These are phyloP conservation scores for Plagodis pulveraria DNA, from an alignment of 2,888 invertebrate species.

Conservation along the genomic window DNA sequence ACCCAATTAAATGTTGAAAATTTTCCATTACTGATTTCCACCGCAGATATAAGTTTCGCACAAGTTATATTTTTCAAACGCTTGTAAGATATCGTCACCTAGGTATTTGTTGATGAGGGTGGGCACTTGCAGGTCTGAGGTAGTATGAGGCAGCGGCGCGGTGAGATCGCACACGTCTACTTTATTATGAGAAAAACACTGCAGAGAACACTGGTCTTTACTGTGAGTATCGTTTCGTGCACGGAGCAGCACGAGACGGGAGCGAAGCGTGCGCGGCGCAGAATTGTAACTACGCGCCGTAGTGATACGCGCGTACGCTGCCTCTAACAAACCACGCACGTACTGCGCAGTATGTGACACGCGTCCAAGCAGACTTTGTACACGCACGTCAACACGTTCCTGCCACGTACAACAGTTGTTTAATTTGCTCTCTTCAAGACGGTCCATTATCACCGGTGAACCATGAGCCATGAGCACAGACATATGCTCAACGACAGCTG, in stretches of 20 bases:
- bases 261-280: slow-evolving; percentile 40
- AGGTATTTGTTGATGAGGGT: slow-evolving; percentile 56
- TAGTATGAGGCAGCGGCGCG: slow-evolving; percentile 18
- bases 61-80: slow-evolving; percentile 50
- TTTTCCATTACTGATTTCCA: no score
- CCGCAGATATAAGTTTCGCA: slow-evolving; percentile 61
- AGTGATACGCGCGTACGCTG: slow-evolving; percentile 47
- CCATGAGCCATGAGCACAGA: slow-evolving; percentile 41
- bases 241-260: slow-evolving; percentile 48
- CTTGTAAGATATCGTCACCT: slow-evolving; percentile 42
- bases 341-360: slow-evolving; percentile 62
- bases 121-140: slow-evolving; percentile 38
- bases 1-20: no score
- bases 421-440: no score
- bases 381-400: slow-evolving; percentile 47
- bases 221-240: slow-evolving; percentile 24
- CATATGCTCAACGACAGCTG: slow-evolving; percentile 44
- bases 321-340: slow-evolving; percentile 49
- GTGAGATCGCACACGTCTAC: slow-evolving; percentile 45
- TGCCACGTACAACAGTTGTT: no score
- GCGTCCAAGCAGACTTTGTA: slow-evolving; percentile 50
- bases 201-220: slow-evolving; percentile 21
- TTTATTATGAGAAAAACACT: slow-evolving; percentile 42
- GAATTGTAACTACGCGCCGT: slow-evolving; percentile 36
- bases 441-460: no score